Conservation (phyloP, 2,888 invertebrate species). For the Branchellion lobata region DNA sequence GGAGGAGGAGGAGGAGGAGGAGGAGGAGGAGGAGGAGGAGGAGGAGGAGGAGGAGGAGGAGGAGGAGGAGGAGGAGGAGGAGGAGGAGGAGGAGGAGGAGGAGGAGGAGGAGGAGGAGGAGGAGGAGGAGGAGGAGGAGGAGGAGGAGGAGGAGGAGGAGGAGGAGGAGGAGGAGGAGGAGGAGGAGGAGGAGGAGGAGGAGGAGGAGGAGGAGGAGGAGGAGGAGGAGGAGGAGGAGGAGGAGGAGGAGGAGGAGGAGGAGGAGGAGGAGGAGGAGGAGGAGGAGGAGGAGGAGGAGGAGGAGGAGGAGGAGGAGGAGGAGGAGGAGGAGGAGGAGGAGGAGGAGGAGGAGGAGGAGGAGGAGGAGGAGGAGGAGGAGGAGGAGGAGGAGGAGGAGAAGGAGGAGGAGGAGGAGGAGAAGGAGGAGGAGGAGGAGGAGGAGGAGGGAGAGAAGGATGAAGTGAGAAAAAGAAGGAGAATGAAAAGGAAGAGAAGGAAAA, state of each 20-base stretch:
- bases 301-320: conserved; percentile 15
- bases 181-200: neutral
- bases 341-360: neutral
- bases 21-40: neutral
- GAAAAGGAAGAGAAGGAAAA: neutral
- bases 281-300: neutral
- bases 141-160: neutral
- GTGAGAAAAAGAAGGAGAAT: neutral
- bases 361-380: neutral
- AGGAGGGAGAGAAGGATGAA: conserved; percentile 14
- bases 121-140: neutral
- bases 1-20: neutral
- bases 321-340: neutral
- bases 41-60: neutral
- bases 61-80: neutral
- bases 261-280: neutral
- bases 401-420: neutral
- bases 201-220: neutral
- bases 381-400: neutral
- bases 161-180: neutral
- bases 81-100: neutral
- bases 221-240: no score
- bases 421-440: neutral
- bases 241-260: conserved; percentile 22
- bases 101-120: neutral